These are phyloP conservation scores for Netelia melanura DNA, from an alignment of 2,888 invertebrate species.

Conservation along the genomic window DNA sequence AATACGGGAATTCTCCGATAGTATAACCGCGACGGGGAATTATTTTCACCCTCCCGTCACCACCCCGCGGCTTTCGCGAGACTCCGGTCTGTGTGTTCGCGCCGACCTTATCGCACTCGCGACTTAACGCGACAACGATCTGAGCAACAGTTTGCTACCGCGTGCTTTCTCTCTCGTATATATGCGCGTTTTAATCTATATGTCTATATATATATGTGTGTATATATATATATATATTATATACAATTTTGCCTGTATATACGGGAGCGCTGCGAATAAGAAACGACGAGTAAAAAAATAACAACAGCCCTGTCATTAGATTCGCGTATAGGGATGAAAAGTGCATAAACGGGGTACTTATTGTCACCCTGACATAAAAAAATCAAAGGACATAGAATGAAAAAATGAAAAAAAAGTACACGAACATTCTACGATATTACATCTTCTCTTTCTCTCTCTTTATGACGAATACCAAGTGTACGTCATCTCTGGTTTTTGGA, in stretches of 20 bases:
- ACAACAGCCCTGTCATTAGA: slow-evolving; percentile 36
- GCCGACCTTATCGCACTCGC: slow-evolving; percentile 72
- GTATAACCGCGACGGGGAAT: slow-evolving; percentile 56
- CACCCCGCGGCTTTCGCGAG: slow-evolving; percentile 18
- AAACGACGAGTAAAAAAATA: slow-evolving; percentile 33
- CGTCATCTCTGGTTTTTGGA: slow-evolving; percentile 57
- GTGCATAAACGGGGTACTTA: slow-evolving; percentile 23
- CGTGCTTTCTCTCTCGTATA: slow-evolving; percentile 42
- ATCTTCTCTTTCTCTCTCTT: background rate
- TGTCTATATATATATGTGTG: slow-evolving; percentile 1
- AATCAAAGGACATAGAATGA: slow-evolving; percentile 1
- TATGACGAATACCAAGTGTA: slow-evolving; percentile 15
- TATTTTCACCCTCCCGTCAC: slow-evolving; percentile 71
- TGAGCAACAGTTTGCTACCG: slow-evolving; percentile 80
- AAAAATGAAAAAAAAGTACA: slow-evolving; percentile 4
- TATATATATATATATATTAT: background rate
- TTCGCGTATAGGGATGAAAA: slow-evolving; percentile 22
- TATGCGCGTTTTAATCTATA: slow-evolving; percentile 56
- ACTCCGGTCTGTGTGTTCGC: slow-evolving; percentile 62
- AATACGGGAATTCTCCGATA: slow-evolving; percentile 28
- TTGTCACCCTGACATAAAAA: slow-evolving; percentile 24
- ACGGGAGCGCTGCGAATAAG: slow-evolving; percentile 8
- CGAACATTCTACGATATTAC: slow-evolving; percentile 9
- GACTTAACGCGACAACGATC: slow-evolving; percentile 78
- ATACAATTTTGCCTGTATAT: background rate